A percentile compares a stretch with the other conserved stretches of the same genome.
Evolutionary conservation across 2,797 vertebrate species (phyloP).

Genomic region (Lycodopsis pacificus): DNA sequence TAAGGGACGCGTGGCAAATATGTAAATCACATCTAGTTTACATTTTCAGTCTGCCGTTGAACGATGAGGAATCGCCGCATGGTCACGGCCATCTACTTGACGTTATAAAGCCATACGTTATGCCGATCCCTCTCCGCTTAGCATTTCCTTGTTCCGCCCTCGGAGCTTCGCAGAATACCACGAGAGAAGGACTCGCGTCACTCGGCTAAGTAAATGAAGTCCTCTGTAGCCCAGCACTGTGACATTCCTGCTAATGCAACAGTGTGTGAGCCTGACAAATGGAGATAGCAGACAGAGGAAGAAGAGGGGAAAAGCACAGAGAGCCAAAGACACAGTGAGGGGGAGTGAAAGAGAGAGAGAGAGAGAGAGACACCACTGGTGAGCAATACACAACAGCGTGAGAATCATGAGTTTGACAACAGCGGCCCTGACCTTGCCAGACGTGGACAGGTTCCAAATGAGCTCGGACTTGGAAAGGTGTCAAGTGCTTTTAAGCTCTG

Average conservation of each 20-base stretch:
- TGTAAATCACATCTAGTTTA: slow-evolving; percentile 29
- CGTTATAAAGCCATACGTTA: slow-evolving; percentile 24
- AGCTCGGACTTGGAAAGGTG: slow-evolving; percentile 73
- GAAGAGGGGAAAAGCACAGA: slow-evolving; percentile 32
- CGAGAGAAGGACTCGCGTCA: slow-evolving; percentile 47
- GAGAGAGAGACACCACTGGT: slow-evolving; percentile 23
- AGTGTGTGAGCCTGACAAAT: slow-evolving; percentile 61
- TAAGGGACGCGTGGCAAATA: slow-evolving; percentile 9
- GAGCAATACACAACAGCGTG: slow-evolving; percentile 55
- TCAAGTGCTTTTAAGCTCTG: slow-evolving; percentile 72
- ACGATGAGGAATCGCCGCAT: slow-evolving; percentile 1
- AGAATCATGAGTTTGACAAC: slow-evolving; percentile 73
- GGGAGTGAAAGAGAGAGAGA: background rate
- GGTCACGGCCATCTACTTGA: slow-evolving; percentile 28
- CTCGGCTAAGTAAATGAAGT: slow-evolving; percentile 74
- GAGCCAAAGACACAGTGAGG: slow-evolving; percentile 21
- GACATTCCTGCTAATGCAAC: slow-evolving; percentile 66
- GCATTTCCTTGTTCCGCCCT: slow-evolving; percentile 43
- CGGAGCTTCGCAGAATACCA: slow-evolving; percentile 21
- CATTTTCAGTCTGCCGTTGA: slow-evolving; percentile 10
- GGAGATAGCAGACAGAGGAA: slow-evolving; percentile 61
- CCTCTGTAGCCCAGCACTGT: slow-evolving; percentile 62
- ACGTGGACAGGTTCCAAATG: slow-evolving; percentile 74
- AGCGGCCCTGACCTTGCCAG: slow-evolving; percentile 71
- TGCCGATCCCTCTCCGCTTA: slow-evolving; percentile 27